phyloP scores from a whole-genome alignment of 1,140 invertebrate genomes.

The Drosophila tristis region DNA sequence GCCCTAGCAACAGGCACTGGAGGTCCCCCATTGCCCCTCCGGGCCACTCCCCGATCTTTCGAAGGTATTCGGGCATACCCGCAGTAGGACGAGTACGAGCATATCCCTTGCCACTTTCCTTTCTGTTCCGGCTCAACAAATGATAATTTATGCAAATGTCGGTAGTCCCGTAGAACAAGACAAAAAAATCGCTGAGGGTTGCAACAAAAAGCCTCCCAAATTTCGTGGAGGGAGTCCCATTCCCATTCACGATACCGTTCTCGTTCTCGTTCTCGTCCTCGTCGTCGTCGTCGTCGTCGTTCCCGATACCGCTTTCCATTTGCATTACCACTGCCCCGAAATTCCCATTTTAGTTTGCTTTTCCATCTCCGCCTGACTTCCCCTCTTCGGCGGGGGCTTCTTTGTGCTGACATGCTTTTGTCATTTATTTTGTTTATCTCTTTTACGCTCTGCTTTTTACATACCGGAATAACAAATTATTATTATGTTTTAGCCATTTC shows the following conservation, averaged over 20 bases:
- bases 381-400: neutral
- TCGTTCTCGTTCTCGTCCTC: slow-evolving; percentile 13
- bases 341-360: slow-evolving; percentile 63
- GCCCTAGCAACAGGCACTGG: slow-evolving; percentile 46
- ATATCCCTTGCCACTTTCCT: neutral
- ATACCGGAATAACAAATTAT: slow-evolving; percentile 71
- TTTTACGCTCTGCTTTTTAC: slow-evolving; percentile 55
- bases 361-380: neutral
- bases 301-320: slow-evolving; percentile 37
- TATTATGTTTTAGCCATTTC: slow-evolving; percentile 75
- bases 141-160: slow-evolving; percentile 82
- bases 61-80: slow-evolving; percentile 21
- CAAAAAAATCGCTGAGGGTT: slow-evolving; percentile 70
- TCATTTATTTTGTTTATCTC: slow-evolving; percentile 82
- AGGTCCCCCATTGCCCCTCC: slow-evolving; percentile 1
- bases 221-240: slow-evolving; percentile 6
- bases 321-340: slow-evolving; percentile 14
- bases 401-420: slow-evolving; percentile 79
- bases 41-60: neutral
- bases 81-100: too few relatives aligned
- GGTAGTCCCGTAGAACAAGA: slow-evolving; percentile 53
- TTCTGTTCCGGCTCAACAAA: slow-evolving; percentile 68
- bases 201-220: slow-evolving; percentile 53
- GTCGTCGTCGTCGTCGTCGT: too few relatives aligned
- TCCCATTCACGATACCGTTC: neutral